A percentile compares a stretch with the other conserved stretches of the same genome.
phyloP scores from a whole-genome alignment of 2,888 invertebrate genomes.

The Nezara viridula region DNA sequence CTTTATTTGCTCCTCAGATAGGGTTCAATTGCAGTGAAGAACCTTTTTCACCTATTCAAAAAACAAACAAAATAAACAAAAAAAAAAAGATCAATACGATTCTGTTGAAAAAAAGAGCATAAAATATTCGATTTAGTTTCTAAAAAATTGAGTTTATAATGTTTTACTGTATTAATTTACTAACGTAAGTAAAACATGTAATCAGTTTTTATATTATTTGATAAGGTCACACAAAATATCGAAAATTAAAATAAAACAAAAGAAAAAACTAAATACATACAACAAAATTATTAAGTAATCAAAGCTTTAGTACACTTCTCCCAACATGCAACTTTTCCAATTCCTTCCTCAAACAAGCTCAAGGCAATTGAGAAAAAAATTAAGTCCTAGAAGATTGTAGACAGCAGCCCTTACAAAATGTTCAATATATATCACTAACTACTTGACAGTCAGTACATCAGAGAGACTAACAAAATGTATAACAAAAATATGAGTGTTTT shows the following conservation, averaged over 20 bases:
- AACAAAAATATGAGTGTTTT: no score
- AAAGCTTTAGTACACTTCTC: neutral
- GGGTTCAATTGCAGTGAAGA: conserved; percentile 41
- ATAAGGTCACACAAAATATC: neutral
- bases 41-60: neutral
- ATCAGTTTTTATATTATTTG: neutral
- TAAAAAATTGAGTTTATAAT: neutral
- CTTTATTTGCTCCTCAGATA: neutral
- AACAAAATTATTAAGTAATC: neutral
- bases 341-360: neutral
- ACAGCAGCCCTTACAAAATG: no score
- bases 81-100: neutral
- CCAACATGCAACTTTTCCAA: neutral
- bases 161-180: neutral
- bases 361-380: neutral
- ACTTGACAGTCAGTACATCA: no score
- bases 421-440: no score
- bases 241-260: neutral
- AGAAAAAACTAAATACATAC: neutral
- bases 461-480: no score
- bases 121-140: neutral
- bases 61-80: neutral
- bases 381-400: neutral
- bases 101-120: neutral
- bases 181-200: neutral